phyloP scores from a whole-genome alignment of 2,888 invertebrate genomes.

The Drosophila tanythrix region DNA sequence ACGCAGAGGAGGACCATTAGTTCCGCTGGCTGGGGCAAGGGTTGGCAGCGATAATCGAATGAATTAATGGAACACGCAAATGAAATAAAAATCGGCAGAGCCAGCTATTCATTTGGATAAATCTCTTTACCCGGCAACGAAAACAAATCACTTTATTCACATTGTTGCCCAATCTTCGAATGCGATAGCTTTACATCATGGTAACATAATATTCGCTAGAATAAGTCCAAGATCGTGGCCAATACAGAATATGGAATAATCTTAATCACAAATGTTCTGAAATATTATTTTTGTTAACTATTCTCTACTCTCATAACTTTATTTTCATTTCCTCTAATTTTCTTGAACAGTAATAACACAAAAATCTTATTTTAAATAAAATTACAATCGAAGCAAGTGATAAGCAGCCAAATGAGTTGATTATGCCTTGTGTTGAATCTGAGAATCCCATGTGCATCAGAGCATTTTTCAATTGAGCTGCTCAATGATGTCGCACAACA shows the following conservation, averaged over 20 bases:
- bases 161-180: slow-evolving; percentile 10
- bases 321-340: neutral
- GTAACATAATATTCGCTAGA: neutral
- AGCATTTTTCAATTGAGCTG: slow-evolving; percentile 86
- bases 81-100: slow-evolving; percentile 67
- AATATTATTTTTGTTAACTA: neutral
- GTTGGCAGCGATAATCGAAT: slow-evolving; percentile 68
- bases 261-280: neutral
- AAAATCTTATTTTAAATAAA: neutral
- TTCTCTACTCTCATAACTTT: slow-evolving; percentile 6
- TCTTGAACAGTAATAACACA: slow-evolving; percentile 7
- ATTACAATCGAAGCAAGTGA: slow-evolving; percentile 21
- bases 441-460: slow-evolving; percentile 85
- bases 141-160: slow-evolving; percentile 21
- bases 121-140: slow-evolving; percentile 41
- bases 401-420: slow-evolving; percentile 85
- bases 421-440: slow-evolving; percentile 70
- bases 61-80: slow-evolving; percentile 72
- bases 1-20: slow-evolving; percentile 70
- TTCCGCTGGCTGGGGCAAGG: slow-evolving; percentile 37
- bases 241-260: neutral
- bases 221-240: neutral
- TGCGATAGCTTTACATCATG: neutral
- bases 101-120: slow-evolving; percentile 64
- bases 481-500: slow-evolving; percentile 86